Base-by-base conservation (phyloP, 2,113 vertebrate genomes). In the Neogale vison region DNA sequence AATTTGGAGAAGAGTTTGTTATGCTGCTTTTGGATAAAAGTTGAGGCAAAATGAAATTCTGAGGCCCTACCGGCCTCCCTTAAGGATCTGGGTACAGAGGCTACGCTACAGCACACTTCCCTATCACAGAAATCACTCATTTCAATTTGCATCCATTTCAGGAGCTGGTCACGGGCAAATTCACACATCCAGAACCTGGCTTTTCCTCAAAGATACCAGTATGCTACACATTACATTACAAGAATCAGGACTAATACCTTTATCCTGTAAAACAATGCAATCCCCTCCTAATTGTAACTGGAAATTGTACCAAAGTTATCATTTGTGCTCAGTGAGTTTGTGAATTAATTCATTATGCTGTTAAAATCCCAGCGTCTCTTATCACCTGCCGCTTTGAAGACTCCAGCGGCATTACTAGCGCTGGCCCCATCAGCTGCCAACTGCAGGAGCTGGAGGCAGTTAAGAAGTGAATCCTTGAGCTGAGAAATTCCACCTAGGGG, bases 241-340 rank as follows among this genome's bases (percentile, higher is more conserved):
- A 98, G 98, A 98, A 98, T 90, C 96, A 84, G 93, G 98, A 98
- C 98, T 98, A 98, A 98, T 98, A 97, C 98, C 96, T 98, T 99
- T 98, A 98, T 98, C 98, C 98, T 97, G 77, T 98, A 98, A 98
- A 98, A 98, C 98, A 98, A 98, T 98, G 97, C 98, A 97, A 96
- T 85, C 79, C 92, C 87, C 86, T 97, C 97, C 98, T 98, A 98
- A 98, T 98, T 98, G 98, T 98, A 98, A 98, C 95, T 95, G 97
- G 95, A 98, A 98, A 98, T 98, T 97, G 98, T 96, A 96, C 98
- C 97, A 57, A 96, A 98, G 97, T 98, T 98, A 98, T 98, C 98
- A 96, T 97, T 97, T 98, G 98, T 96, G 97, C 97, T 98, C 98
- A 97, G 97, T 67, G 96, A 98, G 97, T 98, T 98, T 97, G 98